phyloP scores from a whole-genome alignment of 37 sponge, comb jelly and placozoan genomes.

The Ianthella basta region DNA sequence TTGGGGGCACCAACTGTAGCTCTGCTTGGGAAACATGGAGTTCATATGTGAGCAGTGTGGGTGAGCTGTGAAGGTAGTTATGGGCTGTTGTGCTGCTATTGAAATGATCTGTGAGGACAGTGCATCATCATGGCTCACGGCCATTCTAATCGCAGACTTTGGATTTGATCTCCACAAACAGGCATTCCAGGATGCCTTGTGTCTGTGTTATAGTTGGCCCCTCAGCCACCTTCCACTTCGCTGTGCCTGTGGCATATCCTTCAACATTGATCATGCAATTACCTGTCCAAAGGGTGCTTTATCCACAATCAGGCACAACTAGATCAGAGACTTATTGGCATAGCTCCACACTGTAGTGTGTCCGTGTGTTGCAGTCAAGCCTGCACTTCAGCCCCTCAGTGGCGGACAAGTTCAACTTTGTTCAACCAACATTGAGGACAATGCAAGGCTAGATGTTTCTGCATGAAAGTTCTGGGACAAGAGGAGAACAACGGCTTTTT shows the following conservation, averaged over 20 bases:
- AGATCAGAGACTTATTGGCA: conserved; percentile 1
- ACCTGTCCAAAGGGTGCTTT: conserved; percentile 16
- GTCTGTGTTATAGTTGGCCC: conserved; percentile 11
- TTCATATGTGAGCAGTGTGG: no score
- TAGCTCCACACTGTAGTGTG: conserved; percentile 8
- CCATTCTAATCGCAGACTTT: neutral
- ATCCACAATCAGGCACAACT: conserved; percentile 6
- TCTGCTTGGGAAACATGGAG: no score
- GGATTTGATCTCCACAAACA: neutral
- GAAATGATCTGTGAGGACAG: neutral
- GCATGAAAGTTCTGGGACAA: neutral
- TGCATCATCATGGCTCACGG: neutral
- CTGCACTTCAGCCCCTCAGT: neutral
- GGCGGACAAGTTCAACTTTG: neutral
- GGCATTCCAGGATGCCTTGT: neutral
- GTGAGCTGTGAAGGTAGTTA: no score
- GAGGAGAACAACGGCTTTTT: neutral
- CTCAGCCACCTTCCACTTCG: neutral
- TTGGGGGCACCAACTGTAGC: no score
- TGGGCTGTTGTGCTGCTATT: no score
- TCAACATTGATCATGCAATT: conserved; percentile 15
- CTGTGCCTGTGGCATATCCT: neutral
- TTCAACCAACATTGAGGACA: conserved; percentile 5
- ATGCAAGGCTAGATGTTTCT: conserved; percentile 5
- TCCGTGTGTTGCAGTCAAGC: conserved; percentile 7